Base-by-base conservation (phyloP, 2,888 invertebrate species). In the Octonoba sinensis region DNA sequence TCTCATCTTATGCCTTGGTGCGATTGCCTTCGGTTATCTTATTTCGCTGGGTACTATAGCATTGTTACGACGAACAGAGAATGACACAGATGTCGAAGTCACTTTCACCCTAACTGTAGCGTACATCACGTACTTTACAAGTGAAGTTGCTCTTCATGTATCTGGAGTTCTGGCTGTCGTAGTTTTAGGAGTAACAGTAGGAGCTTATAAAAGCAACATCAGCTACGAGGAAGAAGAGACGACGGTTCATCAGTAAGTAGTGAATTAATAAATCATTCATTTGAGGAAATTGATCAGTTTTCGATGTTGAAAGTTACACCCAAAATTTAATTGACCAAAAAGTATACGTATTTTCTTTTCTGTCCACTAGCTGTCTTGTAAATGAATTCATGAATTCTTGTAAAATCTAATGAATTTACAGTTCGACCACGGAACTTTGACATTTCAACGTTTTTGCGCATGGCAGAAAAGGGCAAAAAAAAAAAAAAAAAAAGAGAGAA, bases 161-260 rank as follows among this genome's bases (percentile, higher is more conserved):
- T 89, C 89, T 13, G 89, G 90, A 0, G 89, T 90, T 0, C 86
- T 90, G 86, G 89, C 90, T 8, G 88, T 90, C 8, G 89, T 90
- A 0, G 88, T 88, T 2, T 87, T 90, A 6, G 90, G 90, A 0
- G 86, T 90, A 0, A 87, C 87, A 6, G 86, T 90, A 81, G 89
- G 87, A 83, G 86, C 87, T 3, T 87, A 89, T 76, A 86, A 87
- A 65, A 89, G 89, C 56, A 87, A 87, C 83, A 88, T 89, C 76
- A 89, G 89, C 76, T 89, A 89, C 0, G 89, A 89, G 18, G 89
- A 89, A 67, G 86, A 86, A 16, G 87, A 88, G 47, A 66, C 59
- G 20, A 72, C 72, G 1, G 18, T 72, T 11, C 66, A 79, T 24
- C 72, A 72, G 78, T 79, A 36, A 72, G 78, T 77, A 44, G n/a